These are phyloP conservation scores for Ceriagrion tenellum DNA, from an alignment of 2,888 invertebrate species.

Conservation along the genomic window DNA sequence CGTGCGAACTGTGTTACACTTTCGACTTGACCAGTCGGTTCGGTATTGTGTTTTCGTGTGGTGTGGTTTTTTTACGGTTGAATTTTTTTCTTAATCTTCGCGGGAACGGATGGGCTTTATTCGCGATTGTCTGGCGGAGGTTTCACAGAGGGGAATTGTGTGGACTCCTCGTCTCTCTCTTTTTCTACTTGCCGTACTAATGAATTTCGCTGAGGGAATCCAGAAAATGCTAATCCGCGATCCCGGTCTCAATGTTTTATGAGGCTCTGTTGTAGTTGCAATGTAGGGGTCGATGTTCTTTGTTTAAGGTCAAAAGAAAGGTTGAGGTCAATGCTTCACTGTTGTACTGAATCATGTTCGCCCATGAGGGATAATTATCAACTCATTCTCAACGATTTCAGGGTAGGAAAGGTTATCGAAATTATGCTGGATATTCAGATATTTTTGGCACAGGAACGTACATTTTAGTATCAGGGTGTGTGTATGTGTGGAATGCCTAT, in stretches of 20 bases:
- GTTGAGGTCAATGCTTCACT: not conserved
- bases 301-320: not conserved
- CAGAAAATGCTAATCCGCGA: not conserved
- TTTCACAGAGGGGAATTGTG: not conserved
- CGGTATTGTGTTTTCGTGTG: not conserved
- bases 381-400: too few species aligned
- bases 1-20: slow-evolving; percentile 1
- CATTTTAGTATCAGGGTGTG: too few species aligned
- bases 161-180: not conserved
- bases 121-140: not conserved
- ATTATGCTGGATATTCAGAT: too few species aligned
- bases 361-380: too few species aligned
- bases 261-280: not conserved
- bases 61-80: not conserved
- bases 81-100: not conserved
- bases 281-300: not conserved
- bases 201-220: not conserved
- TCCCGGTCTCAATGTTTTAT: not conserved
- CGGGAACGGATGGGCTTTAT: not conserved
- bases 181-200: not conserved
- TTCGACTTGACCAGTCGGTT: not conserved
- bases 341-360: too few species aligned
- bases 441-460: too few species aligned
- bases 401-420: too few species aligned
- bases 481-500: too few species aligned